phyloP scores from a whole-genome alignment of 2,113 vertebrate species.

The Apodemus speciosus region DNA sequence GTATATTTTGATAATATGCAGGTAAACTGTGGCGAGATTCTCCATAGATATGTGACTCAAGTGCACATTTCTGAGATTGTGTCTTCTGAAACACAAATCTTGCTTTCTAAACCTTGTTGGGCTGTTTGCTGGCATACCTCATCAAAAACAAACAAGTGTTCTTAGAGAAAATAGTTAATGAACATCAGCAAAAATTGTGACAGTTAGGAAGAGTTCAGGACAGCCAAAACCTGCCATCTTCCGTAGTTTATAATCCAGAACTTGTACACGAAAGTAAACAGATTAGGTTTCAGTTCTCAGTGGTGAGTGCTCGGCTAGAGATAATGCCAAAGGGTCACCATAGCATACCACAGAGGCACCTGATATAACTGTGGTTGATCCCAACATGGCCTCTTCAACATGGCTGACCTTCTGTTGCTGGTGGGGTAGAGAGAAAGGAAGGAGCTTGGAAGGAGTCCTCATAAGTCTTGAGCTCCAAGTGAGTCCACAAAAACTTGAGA shows the following conservation, averaged over 20 bases:
- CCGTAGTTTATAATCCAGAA: slow-evolving; percentile 17
- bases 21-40: neutral
- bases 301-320: neutral
- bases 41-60: neutral
- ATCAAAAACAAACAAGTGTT: neutral
- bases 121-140: neutral
- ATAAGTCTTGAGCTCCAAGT: neutral
- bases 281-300: slow-evolving; percentile 34
- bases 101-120: slow-evolving; percentile 20
- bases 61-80: slow-evolving; percentile 5
- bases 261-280: slow-evolving; percentile 47
- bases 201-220: neutral
- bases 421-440: neutral
- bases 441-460: neutral
- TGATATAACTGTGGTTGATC: neutral
- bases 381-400: neutral
- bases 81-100: slow-evolving; percentile 4
- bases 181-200: slow-evolving; percentile 11
- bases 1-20: neutral
- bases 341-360: neutral
- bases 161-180: slow-evolving; percentile 25
- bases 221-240: neutral
- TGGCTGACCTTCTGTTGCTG: neutral
- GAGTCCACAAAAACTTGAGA: neutral
- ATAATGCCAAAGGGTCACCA: neutral